A percentile compares a stretch with the other conserved stretches of the same genome.
Evolutionary conservation across 2,888 invertebrate genomes (phyloP).

Genomic region (Pharmacophagus antenor): DNA sequence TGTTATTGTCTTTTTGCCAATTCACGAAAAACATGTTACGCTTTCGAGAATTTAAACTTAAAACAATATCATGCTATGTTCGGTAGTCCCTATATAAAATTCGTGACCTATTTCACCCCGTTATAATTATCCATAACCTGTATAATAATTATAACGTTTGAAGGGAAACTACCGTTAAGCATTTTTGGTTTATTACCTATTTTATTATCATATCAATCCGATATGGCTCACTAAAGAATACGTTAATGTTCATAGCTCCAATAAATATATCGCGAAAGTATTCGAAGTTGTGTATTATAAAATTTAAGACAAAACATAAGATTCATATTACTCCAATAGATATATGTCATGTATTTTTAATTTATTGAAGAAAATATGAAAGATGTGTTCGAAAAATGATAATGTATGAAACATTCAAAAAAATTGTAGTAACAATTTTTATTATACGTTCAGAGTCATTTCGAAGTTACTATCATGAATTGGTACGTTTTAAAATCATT

Average conservation of each 20-base stretch:
- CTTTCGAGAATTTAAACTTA: conserved; percentile 34
- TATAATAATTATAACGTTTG: conserved; percentile 9
- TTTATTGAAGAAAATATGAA: too few relatives aligned
- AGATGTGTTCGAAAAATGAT: too few relatives aligned
- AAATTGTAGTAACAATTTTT: too few relatives aligned
- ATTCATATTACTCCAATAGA: too few relatives aligned
- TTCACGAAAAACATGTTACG: conserved; percentile 32
- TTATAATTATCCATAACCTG: conserved; percentile 3
- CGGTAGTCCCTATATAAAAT: conserved; percentile 10
- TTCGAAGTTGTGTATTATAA: too few relatives aligned
- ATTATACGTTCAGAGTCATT: too few relatives aligned
- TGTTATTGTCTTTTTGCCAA: conserved; percentile 34
- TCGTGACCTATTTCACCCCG: conserved; percentile 17
- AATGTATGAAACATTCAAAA: too few relatives aligned
- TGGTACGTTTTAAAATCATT: too few relatives aligned
- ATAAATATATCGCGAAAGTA: not conserved
- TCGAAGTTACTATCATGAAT: too few relatives aligned
- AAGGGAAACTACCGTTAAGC: conserved; percentile 4
- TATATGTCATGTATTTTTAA: too few relatives aligned
- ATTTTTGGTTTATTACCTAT: not conserved
- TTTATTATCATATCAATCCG: conserved; percentile 3
- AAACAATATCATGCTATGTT: conserved; percentile 20
- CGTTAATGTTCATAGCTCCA: not conserved
- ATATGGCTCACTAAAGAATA: not conserved
- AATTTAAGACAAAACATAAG: too few relatives aligned